Percentiles rank a stretch among this genome's conserved stretches.
phyloP scores from a whole-genome alignment of 2,113 vertebrate species.

The Benitochromis conjunctus region DNA sequence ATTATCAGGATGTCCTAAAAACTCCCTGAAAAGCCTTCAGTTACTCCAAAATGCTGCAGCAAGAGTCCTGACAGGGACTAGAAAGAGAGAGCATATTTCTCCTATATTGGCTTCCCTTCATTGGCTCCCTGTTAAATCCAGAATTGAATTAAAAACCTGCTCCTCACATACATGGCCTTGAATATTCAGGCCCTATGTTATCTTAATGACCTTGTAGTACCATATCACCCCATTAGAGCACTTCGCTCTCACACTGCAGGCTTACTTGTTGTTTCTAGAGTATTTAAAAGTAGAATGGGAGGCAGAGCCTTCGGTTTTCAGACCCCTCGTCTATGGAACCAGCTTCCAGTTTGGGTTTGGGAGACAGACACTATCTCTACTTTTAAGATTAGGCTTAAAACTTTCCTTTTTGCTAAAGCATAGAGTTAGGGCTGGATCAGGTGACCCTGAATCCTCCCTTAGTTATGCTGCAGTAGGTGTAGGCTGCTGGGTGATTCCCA shows the following conservation, averaged over 20 bases:
- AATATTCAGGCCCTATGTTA: background rate
- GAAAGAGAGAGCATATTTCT: background rate
- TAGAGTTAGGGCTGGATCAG: accelerated
- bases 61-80: accelerated
- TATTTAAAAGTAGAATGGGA: background rate
- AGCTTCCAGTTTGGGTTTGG: background rate
- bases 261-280: accelerated
- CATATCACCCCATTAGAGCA: background rate
- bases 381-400: background rate
- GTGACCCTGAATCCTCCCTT: background rate
- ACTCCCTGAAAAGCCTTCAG: background rate
- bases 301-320: background rate
- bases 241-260: accelerated
- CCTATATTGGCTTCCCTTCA: accelerated
- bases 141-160: background rate
- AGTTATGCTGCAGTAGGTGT: accelerated
- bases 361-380: accelerated
- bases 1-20: background rate
- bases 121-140: accelerated
- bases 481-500: accelerated
- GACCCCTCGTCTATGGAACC: accelerated
- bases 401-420: accelerated
- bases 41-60: accelerated
- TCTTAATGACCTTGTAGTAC: background rate
- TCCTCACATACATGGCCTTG: background rate